Evolutionary conservation across 2,888 invertebrate genomes (phyloP).

Genomic region (Pelosia muscerda): DNA sequence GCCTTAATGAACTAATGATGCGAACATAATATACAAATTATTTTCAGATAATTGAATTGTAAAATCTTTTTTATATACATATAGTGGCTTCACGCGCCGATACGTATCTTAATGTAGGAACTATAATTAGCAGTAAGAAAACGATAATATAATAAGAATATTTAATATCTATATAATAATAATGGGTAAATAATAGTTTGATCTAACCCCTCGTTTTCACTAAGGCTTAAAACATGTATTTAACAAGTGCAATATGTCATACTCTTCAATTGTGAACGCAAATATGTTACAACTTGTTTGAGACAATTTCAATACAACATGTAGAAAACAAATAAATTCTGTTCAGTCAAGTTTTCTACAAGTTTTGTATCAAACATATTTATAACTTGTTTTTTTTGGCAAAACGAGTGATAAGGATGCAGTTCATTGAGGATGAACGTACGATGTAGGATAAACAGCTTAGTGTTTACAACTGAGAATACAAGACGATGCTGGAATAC

Average conservation of each 20-base stretch:
- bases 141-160: slow-evolving; percentile 1
- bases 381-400: no score
- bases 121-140: slow-evolving; percentile 4
- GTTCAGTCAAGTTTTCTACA: no score
- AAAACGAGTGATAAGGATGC: no score
- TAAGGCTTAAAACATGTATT: no score
- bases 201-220: no score
- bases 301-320: no score
- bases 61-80: background rate
- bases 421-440: background rate
- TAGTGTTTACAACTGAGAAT: background rate
- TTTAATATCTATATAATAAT: background rate
- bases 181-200: background rate
- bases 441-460: background rate
- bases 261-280: no score
- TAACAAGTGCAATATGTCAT: no score
- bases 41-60: slow-evolving; percentile 9
- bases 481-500: background rate
- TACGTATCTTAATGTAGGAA: background rate
- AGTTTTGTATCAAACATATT: no score
- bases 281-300: no score
- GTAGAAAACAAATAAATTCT: no score
- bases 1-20: slow-evolving; percentile 8
- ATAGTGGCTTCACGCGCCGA: background rate
- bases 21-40: slow-evolving; percentile 2